Conservation (phyloP, 2,797 vertebrate species). For the Myripristis jacobus region DNA sequence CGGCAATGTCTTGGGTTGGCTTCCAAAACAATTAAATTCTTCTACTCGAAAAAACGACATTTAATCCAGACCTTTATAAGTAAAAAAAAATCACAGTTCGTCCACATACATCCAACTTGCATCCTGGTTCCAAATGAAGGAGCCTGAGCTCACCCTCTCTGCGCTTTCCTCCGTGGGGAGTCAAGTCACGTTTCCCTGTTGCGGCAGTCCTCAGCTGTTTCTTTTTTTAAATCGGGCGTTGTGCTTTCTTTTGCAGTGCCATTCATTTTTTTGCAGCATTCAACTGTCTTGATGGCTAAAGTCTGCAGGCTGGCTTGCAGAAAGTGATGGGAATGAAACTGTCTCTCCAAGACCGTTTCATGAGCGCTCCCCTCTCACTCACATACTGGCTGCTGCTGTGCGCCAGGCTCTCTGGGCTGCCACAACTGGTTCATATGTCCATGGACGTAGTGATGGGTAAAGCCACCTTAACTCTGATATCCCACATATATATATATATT, state of each 20-base stretch:
- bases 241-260: conserved; percentile 1
- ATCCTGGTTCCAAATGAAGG: conserved; percentile 45
- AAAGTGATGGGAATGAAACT: conserved; percentile 60
- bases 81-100: conserved; percentile 17
- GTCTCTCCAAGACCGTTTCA: conserved; percentile 48
- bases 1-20: not conserved
- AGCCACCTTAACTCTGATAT: not conserved
- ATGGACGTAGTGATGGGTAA: conserved; percentile 25
- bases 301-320: conserved; percentile 41
- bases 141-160: conserved; percentile 53
- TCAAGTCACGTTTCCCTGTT: conserved; percentile 40
- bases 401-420: conserved; percentile 53
- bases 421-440: conserved; percentile 61
- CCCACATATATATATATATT: too few species aligned
- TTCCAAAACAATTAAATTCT: not conserved
- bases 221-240: conserved; percentile 16
- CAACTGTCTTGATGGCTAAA: conserved; percentile 22
- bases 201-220: conserved; percentile 48
- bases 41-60: conserved; percentile 1
- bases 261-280: conserved; percentile 39
- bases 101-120: conserved; percentile 55
- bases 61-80: not conserved
- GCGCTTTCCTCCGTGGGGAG: conserved; percentile 46
- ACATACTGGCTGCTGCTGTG: conserved; percentile 64
- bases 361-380: conserved; percentile 65